phyloP scores from a whole-genome alignment of 2,113 vertebrate genomes.

The Nematolebias whitei region DNA sequence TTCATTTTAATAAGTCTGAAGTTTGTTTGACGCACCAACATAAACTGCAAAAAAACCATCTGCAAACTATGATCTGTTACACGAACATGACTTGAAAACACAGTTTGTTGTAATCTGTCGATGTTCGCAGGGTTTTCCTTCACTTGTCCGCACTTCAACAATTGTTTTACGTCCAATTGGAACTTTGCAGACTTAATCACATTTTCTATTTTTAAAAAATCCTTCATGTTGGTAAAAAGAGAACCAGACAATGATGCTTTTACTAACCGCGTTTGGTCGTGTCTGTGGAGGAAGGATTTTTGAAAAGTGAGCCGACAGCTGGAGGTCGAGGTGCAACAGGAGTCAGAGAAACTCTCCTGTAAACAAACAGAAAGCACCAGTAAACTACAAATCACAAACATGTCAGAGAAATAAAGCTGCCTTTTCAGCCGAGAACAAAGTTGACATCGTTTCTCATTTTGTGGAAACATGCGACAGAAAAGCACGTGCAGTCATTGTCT shows the following conservation, averaged over 20 bases:
- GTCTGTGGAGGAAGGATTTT: conserved; percentile 73
- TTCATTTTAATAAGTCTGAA: too few species aligned
- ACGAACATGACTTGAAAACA: too few species aligned
- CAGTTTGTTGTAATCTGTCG: too few species aligned
- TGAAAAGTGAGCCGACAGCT: conserved; percentile 30
- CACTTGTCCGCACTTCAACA: too few species aligned
- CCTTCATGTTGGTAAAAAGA: not conserved
- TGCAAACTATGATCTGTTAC: too few species aligned
- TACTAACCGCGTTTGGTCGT: conserved; percentile 84
- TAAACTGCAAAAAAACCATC: too few species aligned
- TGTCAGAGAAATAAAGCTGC: not conserved
- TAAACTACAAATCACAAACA: not conserved
- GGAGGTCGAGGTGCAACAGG: conserved; percentile 77
- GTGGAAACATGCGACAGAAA: conserved; percentile 24
- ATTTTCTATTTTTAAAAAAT: too few species aligned
- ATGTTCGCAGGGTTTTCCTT: too few species aligned
- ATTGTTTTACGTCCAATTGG: too few species aligned
- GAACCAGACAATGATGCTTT: not conserved
- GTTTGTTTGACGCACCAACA: too few species aligned
- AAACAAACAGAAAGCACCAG: conserved; percentile 38
- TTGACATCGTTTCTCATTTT: not conserved
- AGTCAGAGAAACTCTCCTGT: conserved; percentile 89
- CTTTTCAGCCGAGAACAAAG: not conserved
- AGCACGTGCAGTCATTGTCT: conserved; percentile 54
- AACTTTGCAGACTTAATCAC: too few species aligned